These are phyloP conservation scores for Meteorus cinctellus DNA, from an alignment of 2,888 invertebrate genomes.

Conservation along the genomic window DNA sequence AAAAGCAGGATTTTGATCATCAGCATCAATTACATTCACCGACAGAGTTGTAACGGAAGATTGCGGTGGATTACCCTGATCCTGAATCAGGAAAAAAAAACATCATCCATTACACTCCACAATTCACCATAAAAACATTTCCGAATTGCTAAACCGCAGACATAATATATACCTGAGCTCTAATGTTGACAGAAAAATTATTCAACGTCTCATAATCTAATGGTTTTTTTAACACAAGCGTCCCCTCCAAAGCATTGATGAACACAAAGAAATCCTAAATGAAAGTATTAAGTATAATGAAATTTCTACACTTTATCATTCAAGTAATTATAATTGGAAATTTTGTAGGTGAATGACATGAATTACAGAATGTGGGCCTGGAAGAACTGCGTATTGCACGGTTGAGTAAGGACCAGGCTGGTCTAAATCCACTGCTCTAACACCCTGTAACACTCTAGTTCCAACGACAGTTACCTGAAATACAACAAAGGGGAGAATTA, in stretches of 20 bases:
- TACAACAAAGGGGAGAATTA: background rate
- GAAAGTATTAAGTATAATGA: conserved; percentile 38
- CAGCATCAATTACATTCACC: conserved; percentile 89
- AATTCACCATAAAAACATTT: conserved; percentile 17
- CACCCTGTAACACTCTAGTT: conserved; percentile 83
- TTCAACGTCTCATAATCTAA: conserved; percentile 88
- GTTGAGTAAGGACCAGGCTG: conserved; percentile 92
- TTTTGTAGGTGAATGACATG: conserved; percentile 6
- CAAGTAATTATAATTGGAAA: conserved; percentile 26
- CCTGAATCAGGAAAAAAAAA: conserved; percentile 72
- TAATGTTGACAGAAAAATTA: conserved; percentile 84
- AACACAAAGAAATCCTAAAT: conserved; percentile 86
- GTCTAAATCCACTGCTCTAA: conserved; percentile 87
- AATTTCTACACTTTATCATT: background rate
- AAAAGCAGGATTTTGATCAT: conserved; percentile 93
- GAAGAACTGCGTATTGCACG: conserved; percentile 86
- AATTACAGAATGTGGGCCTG: conserved; percentile 83
- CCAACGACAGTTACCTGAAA: conserved; percentile 76
- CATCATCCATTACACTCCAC: conserved; percentile 26
- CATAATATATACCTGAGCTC: conserved; percentile 74
- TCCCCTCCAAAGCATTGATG: conserved; percentile 89
- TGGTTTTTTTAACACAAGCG: conserved; percentile 84
- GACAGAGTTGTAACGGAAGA: conserved; percentile 84
- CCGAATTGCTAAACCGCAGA: conserved; percentile 1
- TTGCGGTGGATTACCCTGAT: conserved; percentile 87